Evolutionary conservation across 2,113 vertebrate genomes (phyloP), one percentile per base, ranked within the genome.

Genomic region (Brachirus orientalis): DNA sequence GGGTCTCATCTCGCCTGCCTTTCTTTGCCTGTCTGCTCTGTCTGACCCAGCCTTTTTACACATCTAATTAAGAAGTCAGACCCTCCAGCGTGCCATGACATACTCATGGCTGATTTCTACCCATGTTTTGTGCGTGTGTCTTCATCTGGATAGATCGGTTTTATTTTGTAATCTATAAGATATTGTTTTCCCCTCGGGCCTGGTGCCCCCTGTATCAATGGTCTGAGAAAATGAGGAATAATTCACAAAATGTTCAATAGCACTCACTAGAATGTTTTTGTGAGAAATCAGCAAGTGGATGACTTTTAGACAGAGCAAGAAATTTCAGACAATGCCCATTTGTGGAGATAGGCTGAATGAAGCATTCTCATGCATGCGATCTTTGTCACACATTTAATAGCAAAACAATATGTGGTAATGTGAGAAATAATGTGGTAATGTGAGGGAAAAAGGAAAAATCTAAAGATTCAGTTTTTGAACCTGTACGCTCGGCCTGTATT

Each of bases 11-110:
- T 83, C 82, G 67, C 79, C 88, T 19, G 86, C 79, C 81, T 89
- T 91, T 91, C 88, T 91, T 86, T 76, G 74, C 48, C 80, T 89
- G 90, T 91, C 91, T 89, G 86, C 84, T 85, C 82, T 8, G 70
- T 80, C 82, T 90, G 89, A 86, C 89, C 89, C 87, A 52, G 76
- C 63, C 89, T 81, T 75, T 91, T 86, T 87, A 86, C 76, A 77
- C 44, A 72, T 91, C 84, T 91, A 90, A 92, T 92, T 90, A 90
- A 92, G 91, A 69, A 90, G 90, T 89, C 89, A 90, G 88, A 89
- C 89, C 87, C 88, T 91, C 86, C 86, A 89, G 86, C 70, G 43
- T 82, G 88, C 86, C 82, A 69, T 86, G 83, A 88, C 89, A 86
- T 58, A 76, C 80, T 88, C 89, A 89, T 20, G 86, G 85, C 80